Evolutionary conservation across 2,113 vertebrate species (phyloP).

Genomic region (Meles meles): DNA sequence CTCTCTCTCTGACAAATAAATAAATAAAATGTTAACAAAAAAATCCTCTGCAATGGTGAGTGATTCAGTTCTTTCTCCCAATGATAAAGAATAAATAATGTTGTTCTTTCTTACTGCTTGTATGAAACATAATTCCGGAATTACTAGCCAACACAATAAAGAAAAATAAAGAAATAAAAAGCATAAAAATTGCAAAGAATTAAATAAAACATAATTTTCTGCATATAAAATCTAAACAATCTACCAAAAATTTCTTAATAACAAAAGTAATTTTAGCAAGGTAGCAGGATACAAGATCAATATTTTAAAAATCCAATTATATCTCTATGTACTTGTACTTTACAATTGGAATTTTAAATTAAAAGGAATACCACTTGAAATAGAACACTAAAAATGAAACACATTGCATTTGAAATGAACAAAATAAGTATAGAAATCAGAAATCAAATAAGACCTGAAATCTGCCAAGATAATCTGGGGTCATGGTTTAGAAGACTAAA

Average conservation of each 20-base stretch:
- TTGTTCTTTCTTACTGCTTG: not conserved
- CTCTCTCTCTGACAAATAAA: too few species aligned
- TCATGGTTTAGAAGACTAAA: not conserved
- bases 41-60: not conserved
- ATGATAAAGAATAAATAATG: not conserved
- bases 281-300: not conserved
- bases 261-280: not conserved
- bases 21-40: too few species aligned
- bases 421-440: not conserved
- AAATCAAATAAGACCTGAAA: not conserved
- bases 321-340: not conserved
- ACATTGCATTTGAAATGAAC: not conserved
- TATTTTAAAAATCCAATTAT: not conserved
- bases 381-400: not conserved
- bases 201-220: not conserved
- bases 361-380: not conserved
- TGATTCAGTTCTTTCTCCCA: not conserved
- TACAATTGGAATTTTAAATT: not conserved
- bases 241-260: not conserved
- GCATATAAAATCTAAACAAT: not conserved
- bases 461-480: not conserved
- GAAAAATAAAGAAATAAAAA: not conserved
- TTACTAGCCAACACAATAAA: not conserved
- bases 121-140: not conserved
- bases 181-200: not conserved